A percentile compares a stretch with the other conserved stretches of the same genome.
These are phyloP conservation scores for Xanthorhoe spadicearia DNA, from an alignment of 2,888 invertebrate species.

Conservation along the genomic window DNA sequence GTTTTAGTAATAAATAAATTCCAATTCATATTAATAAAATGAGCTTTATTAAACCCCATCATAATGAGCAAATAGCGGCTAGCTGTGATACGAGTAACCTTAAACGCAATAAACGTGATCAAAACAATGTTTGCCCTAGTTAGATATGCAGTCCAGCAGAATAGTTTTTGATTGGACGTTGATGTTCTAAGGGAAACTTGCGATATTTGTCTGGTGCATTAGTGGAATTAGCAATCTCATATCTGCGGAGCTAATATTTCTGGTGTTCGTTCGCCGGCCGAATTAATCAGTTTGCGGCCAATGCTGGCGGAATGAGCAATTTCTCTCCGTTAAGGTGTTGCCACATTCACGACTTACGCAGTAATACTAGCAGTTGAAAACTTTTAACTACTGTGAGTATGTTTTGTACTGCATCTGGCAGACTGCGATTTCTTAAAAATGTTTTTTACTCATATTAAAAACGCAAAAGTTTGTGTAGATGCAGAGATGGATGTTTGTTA, in stretches of 20 bases:
- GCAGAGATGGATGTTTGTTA: no score
- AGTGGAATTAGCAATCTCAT: slow-evolving; percentile 83
- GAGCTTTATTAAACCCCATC: no score
- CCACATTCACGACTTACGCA: slow-evolving; percentile 3
- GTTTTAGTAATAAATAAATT: no score
- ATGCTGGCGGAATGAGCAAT: slow-evolving; percentile 58
- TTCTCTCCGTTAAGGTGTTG: slow-evolving; percentile 38
- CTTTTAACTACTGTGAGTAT: neutral
- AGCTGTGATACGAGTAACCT: no score
- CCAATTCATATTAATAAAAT: no score
- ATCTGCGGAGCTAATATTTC: slow-evolving; percentile 77
- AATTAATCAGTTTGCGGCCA: slow-evolving; percentile 78
- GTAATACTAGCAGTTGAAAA: neutral
- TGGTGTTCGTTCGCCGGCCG: slow-evolving; percentile 71
- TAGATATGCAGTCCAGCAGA: slow-evolving; percentile 32
- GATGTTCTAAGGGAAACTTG: slow-evolving; percentile 64
- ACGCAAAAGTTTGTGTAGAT: no score
- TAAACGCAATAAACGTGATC: neutral
- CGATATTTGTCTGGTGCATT: slow-evolving; percentile 81
- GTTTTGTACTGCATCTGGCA: no score
- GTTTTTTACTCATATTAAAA: no score
- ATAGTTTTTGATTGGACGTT: slow-evolving; percentile 59
- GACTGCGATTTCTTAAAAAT: no score
- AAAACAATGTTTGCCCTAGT: neutral
- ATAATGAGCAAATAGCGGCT: no score